These are phyloP conservation scores for Chelidonichthys spinosus DNA, from an alignment of 2,797 vertebrate genomes.

Conservation along the genomic window DNA sequence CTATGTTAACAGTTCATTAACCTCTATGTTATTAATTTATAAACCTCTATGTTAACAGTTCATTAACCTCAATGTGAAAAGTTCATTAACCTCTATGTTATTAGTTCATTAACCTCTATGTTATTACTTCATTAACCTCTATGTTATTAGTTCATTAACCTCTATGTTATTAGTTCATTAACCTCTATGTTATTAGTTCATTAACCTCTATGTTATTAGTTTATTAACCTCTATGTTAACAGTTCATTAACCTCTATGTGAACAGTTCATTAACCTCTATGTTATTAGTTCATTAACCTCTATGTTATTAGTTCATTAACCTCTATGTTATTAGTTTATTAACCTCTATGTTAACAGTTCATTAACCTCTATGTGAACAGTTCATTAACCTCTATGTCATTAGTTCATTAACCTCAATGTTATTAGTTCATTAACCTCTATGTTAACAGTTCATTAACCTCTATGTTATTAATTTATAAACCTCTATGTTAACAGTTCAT, in stretches of 20 bases:
- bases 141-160: background rate
- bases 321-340: too few relatives aligned
- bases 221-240: background rate
- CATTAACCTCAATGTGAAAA: conserved; percentile 65
- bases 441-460: background rate
- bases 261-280: too few relatives aligned
- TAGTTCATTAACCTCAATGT: too few relatives aligned
- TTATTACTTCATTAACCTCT: background rate
- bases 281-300: too few relatives aligned
- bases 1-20: too few relatives aligned
- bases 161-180: background rate
- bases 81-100: conserved; percentile 68
- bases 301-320: too few relatives aligned
- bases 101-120: conserved; percentile 41
- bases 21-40: background rate
- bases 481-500: too few relatives aligned
- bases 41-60: rapidly evolving
- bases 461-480: background rate
- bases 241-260: too few relatives aligned
- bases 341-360: too few relatives aligned
- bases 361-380: too few relatives aligned
- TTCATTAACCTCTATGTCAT: too few relatives aligned
- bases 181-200: background rate
- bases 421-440: background rate
- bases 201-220: too few relatives aligned